These are phyloP conservation scores for Dendrocincla tyrannina DNA, from an alignment of 2,797 vertebrate species.

Conservation along the genomic window DNA sequence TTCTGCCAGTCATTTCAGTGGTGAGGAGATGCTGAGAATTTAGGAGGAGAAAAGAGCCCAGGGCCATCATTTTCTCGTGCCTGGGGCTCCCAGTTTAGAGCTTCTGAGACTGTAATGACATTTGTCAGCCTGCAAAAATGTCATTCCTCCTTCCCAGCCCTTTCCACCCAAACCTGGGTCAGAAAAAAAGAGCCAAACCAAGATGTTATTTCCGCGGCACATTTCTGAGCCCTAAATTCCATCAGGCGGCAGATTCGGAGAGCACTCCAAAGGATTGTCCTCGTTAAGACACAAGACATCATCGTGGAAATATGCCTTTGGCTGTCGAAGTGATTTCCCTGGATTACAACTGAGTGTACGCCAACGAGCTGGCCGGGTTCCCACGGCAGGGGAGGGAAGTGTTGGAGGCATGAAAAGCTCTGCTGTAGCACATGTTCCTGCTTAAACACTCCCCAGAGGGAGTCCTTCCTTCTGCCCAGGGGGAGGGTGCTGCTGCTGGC, in stretches of 20 bases:
- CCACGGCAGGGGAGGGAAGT: conserved; percentile 9
- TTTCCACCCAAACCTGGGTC: background rate
- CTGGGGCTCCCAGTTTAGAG: background rate
- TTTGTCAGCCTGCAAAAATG: background rate
- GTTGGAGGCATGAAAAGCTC: background rate
- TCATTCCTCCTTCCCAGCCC: background rate
- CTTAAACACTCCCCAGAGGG: background rate
- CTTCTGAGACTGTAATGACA: background rate
- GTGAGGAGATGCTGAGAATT: background rate
- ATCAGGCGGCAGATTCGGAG: background rate
- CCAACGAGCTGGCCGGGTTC: conserved; percentile 31
- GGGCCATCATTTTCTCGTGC: background rate
- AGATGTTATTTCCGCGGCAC: background rate
- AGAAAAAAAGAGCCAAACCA: background rate
- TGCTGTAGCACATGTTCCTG: background rate
- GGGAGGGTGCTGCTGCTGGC: background rate
- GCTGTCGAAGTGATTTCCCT: conserved; percentile 21
- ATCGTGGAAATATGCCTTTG: background rate
- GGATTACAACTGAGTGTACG: background rate
- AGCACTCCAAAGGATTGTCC: background rate
- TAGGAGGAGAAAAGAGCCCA: background rate
- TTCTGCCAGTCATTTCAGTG: background rate
- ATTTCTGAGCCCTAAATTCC: background rate
- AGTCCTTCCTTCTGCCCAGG: background rate
- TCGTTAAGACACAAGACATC: background rate